Base-by-base conservation (phyloP, 1,140 invertebrate species). In the Brachionus rubens region DNA sequence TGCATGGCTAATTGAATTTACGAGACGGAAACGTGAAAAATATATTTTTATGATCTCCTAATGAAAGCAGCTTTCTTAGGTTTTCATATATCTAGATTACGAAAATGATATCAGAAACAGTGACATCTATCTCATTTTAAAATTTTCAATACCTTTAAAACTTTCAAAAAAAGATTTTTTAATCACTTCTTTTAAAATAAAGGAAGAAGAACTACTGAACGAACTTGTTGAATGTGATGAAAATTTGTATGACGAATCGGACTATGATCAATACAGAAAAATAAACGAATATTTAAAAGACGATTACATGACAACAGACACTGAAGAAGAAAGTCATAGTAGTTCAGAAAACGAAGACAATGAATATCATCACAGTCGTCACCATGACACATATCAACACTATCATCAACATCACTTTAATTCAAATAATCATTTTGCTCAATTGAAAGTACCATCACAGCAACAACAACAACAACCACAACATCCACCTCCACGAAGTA, bases 211-310 rank as follows among this genome's bases (percentile, higher is more conserved):
- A 47, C 36, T 75, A 43, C 26, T 75, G 30, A 14, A 54, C 21
- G 48, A 75, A 19, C 12, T 75, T 28, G 54, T 28, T 24, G 72
- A 75, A 56, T 54, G 41, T 30, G 72, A 75, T 28, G 70, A 75
- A 26, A 43, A 75, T 19, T 72, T 72, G 16, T 48, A 48, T 30
- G 50, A 72, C n/a, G 68, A 50, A 36, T 72, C 68, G 1, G 28
- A 72, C 19, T 40, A 40, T 54, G 68, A 72, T 9, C 68, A 50
- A 10, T 48, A 36, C 6, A 48, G 33, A 36, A 48, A 54, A 50
- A 19, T 72, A 33, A 72, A 72, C 50, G 68, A 72, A 40, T 72
- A 72, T 30, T 26, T 72, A 33, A 48, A 50, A 46, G 68, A 72
- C 30, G 68, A 72, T 33, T 72, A 50, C 26, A 72, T 72, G 47